Evolutionary conservation across 2,113 vertebrate genomes (phyloP), one percentile per base, ranked within the genome.

Genomic region (Calonectris borealis): DNA sequence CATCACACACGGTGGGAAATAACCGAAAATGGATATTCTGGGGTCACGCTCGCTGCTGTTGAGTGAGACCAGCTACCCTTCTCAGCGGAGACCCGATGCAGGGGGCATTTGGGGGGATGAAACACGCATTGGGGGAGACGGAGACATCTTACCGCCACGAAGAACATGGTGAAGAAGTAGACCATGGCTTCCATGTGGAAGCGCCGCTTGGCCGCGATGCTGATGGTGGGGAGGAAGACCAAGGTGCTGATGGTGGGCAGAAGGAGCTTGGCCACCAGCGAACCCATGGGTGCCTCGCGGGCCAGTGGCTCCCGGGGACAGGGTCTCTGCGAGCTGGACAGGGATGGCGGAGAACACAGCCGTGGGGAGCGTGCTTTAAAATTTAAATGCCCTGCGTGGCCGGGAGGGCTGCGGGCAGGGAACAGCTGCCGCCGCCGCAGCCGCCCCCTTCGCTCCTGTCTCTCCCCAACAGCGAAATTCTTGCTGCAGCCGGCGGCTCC

Each of bases 181-280:
- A 99, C 99, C 99, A 99, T 99, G 92, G 99, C 99, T 96, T 99
- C 99, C 99, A 99, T 99, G 98, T 99, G 99, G 97, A 99, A 99
- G 17, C 98, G 98, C 70, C 99, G 97, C 96, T 99, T 99, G 97
- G 99, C 98, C 0, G 99, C 99, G 5, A 99, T 97, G 71, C 99
- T 99, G 98, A 98, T 97, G 8, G 98, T 97, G 32, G 99, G 99
- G 70, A 99, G 98, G 87, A 99, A 98, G 78, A 98, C 99, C 98
- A 99, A 97, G 96, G 98, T 99, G 98, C 99, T 99, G 73, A 99
- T 84, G 13, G 99, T 99, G 72, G 99, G 99, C 77, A 99, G 98
- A 24, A 99, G 98, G 94, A 99, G 98, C 94, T 99, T 99, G 88
- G 99, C 99, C 54, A 99, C 98, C 32, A 99, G 98, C 0, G 99